Conservation (phyloP, 2,888 invertebrate species). For the Anoncus sp. region DNA sequence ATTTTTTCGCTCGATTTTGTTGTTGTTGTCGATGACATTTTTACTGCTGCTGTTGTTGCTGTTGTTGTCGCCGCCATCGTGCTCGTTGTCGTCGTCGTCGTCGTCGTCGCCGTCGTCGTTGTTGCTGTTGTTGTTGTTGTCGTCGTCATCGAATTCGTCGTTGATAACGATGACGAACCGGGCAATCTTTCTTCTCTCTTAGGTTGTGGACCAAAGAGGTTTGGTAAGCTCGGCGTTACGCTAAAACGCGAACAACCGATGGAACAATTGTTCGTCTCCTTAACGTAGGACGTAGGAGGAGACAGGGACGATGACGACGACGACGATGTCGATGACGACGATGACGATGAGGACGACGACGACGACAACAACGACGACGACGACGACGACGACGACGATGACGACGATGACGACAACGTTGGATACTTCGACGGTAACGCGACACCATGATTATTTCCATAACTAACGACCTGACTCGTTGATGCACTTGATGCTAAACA, state of each 20-base stretch:
- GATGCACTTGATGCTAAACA: conserved; percentile 28
- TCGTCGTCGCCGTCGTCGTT: conserved; percentile 21
- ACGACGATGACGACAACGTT: conserved; percentile 8
- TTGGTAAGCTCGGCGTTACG: conserved; percentile 74
- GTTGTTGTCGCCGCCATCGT: conserved; percentile 43
- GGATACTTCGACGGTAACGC: conserved; percentile 27
- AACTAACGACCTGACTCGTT: conserved; percentile 29
- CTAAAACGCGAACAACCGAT: conserved; percentile 79
- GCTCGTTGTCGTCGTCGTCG: conserved; percentile 39
- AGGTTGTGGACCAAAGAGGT: conserved; percentile 71
- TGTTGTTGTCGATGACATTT: conserved; percentile 65
- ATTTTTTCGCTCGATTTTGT: conserved; percentile 71
- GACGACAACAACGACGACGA: conserved; percentile 13
- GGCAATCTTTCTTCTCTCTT: conserved; percentile 34
- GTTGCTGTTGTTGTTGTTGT: conserved; percentile 46
- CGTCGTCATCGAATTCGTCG: conserved; percentile 48
- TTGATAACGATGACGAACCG: conserved; percentile 48
- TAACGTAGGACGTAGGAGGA: too few relatives aligned
- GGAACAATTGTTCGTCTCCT: conserved; percentile 60
- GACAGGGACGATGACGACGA: conserved; percentile 19
- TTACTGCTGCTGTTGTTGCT: conserved; percentile 42
- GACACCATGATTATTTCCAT: conserved; percentile 4
- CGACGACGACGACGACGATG: too few relatives aligned
- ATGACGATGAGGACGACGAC: too few relatives aligned
- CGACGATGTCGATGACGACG: conserved; percentile 21